Conservation (phyloP, 2,797 vertebrate genomes). For the Nasua narica region DNA sequence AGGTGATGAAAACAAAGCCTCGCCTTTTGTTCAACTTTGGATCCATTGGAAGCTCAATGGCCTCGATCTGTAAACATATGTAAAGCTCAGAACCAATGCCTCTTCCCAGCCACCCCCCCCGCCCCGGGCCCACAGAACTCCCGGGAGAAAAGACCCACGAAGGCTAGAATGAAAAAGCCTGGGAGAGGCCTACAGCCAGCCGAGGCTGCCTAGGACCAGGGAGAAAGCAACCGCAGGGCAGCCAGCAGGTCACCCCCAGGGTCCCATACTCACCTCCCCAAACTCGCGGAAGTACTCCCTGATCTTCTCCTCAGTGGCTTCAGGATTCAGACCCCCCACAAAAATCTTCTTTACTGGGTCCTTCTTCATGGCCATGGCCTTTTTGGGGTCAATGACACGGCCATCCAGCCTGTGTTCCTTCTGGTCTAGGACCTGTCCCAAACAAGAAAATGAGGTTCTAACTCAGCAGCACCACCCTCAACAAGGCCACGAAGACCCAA, state of each 20-base stretch:
- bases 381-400: conserved; percentile 97
- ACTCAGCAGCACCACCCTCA: neutral
- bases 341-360: conserved; percentile 98
- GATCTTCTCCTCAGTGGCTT: conserved; percentile 96
- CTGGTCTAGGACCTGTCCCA: conserved; percentile 92
- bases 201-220: neutral
- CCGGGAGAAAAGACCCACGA: neutral
- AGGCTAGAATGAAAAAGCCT: neutral
- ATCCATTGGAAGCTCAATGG: conserved; percentile 96
- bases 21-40: conserved; percentile 97
- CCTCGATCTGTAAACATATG: conserved; percentile 89
- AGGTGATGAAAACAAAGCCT: conserved; percentile 98
- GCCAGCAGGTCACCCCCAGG: neutral
- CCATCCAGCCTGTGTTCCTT: conserved; percentile 97
- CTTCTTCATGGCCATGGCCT: conserved; percentile 99
- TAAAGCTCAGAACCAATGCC: neutral
- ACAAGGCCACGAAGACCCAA: neutral
- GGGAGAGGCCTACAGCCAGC: neutral
- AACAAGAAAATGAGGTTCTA: conserved; percentile 44
- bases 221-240: neutral
- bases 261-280: conserved; percentile 90
- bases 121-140: neutral
- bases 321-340: conserved; percentile 97
- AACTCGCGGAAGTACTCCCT: conserved; percentile 95
- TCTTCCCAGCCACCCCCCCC: too few relatives aligned